A percentile compares a stretch with the other conserved stretches of the same genome.
phyloP scores from a whole-genome alignment of 2,888 invertebrate genomes.

The Hylaea fasciaria region DNA sequence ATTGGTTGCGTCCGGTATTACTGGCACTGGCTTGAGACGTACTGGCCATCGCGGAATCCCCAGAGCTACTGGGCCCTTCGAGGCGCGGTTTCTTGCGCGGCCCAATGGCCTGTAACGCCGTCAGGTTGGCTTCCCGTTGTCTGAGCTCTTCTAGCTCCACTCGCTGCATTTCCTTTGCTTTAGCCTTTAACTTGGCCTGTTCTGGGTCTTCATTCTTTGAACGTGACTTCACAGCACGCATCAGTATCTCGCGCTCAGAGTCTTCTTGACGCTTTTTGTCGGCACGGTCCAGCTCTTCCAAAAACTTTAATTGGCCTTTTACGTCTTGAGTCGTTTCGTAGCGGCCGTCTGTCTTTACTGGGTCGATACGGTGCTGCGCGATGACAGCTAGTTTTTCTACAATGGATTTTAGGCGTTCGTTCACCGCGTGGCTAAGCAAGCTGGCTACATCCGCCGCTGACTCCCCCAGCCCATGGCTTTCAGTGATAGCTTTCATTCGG shows the following conservation, averaged over 20 bases:
- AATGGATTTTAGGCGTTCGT: conserved; percentile 95
- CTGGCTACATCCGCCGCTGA: conserved; percentile 93
- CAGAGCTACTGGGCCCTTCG: conserved; percentile 81
- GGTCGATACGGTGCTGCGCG: conserved; percentile 97
- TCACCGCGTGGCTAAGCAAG: conserved; percentile 96
- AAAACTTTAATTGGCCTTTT: conserved; percentile 96
- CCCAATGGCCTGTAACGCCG: conserved; percentile 98
- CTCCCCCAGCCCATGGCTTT: conserved; percentile 92
- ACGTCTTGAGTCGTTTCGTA: conserved; percentile 96
- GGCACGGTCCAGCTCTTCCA: conserved; percentile 97
- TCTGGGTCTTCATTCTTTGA: conserved; percentile 99
- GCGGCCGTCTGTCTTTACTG: conserved; percentile 92
- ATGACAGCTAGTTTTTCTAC: conserved; percentile 96
- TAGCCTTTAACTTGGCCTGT: conserved; percentile 98
- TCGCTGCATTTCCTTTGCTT: conserved; percentile 95
- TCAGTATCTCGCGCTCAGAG: conserved; percentile 95
- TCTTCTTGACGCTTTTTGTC: conserved; percentile 98
- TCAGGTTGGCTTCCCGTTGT: conserved; percentile 97
- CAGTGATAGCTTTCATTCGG: conserved; percentile 90
- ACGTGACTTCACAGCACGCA: conserved; percentile 97
- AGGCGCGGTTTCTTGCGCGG: conserved; percentile 96
- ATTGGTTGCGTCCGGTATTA: conserved; percentile 82
- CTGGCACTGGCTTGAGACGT: conserved; percentile 6
- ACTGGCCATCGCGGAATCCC: conserved; percentile 77
- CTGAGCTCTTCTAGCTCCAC: conserved; percentile 97